Evolutionary conservation across 2,888 invertebrate species (phyloP).

Genomic region (Epirrhoe alternata): DNA sequence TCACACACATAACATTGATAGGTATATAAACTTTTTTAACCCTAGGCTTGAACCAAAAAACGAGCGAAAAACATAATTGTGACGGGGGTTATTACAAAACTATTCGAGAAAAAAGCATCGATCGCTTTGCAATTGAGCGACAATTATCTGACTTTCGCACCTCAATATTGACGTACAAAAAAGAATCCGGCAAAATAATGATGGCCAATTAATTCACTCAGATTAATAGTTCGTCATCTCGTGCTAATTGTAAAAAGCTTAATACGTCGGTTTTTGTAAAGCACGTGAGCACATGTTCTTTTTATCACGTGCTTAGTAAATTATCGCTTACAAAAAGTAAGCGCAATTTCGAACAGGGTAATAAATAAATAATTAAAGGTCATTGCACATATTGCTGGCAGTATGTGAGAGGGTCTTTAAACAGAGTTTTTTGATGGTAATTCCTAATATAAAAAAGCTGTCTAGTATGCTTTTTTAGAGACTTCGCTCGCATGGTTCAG

Average conservation of each 20-base stretch:
- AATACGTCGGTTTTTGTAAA: not conserved
- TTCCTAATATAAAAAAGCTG: no score
- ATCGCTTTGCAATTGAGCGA: slow-evolving; percentile 14
- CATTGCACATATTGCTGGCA: no score
- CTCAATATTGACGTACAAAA: slow-evolving; percentile 23
- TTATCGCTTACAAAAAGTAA: no score
- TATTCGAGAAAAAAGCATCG: slow-evolving; percentile 21
- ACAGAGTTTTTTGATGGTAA: no score
- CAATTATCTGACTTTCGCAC: slow-evolving; percentile 22
- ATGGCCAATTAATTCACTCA: not conserved
- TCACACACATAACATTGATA: not conserved
- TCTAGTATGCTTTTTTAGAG: no score
- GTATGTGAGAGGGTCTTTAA: no score
- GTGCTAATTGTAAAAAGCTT: not conserved
- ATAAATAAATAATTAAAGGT: no score
- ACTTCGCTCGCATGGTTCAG: no score
- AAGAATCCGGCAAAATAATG: slow-evolving; percentile 7
- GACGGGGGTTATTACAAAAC: slow-evolving; percentile 11
- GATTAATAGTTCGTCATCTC: not conserved
- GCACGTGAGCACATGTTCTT: not conserved
- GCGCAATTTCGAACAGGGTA: no score
- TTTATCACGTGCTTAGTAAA: no score
- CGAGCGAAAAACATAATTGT: slow-evolving; percentile 23
- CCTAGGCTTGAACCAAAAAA: not conserved
- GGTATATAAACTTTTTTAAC: not conserved